These are phyloP conservation scores for Cybosia mesomella DNA, from an alignment of 2,888 invertebrate genomes.

Conservation along the genomic window DNA sequence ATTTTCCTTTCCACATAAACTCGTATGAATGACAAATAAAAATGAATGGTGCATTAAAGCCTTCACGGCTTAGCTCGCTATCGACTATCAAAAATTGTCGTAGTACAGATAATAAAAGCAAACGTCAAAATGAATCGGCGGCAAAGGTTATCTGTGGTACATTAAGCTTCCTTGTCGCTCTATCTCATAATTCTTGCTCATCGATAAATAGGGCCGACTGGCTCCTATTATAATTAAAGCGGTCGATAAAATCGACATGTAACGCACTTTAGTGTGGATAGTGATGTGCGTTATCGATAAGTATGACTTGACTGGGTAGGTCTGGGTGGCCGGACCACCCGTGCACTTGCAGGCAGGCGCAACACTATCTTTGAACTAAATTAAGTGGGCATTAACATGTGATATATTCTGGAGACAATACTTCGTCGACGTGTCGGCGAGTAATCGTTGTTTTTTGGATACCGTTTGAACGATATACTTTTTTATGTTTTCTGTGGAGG, in stretches of 20 bases:
- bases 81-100: constrained; percentile 50
- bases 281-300: constrained; percentile 70
- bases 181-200: constrained; percentile 67
- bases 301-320: constrained; percentile 59
- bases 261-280: constrained; percentile 68
- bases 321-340: constrained; percentile 74
- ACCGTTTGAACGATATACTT: constrained; percentile 28
- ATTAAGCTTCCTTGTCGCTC: constrained; percentile 69
- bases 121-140: constrained; percentile 63
- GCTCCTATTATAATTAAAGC: constrained; percentile 76
- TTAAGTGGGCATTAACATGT: constrained; percentile 71
- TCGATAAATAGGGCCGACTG: constrained; percentile 65
- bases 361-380: constrained; percentile 60
- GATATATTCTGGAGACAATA: constrained; percentile 65
- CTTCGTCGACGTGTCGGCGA: constrained; percentile 48
- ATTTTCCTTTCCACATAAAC: constrained; percentile 29
- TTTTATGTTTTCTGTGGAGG: constrained; percentile 25
- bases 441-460: constrained; percentile 42
- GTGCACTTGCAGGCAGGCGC: constrained; percentile 53
- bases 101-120: constrained; percentile 57
- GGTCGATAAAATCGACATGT: constrained; percentile 74
- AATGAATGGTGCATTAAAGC: constrained; percentile 38
- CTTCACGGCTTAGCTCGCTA: constrained; percentile 29
- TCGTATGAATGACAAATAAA: constrained; percentile 42
- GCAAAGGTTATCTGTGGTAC: constrained; percentile 61